Conservation (phyloP, 2,797 vertebrate genomes). For the Peromyscus nudipes region DNA sequence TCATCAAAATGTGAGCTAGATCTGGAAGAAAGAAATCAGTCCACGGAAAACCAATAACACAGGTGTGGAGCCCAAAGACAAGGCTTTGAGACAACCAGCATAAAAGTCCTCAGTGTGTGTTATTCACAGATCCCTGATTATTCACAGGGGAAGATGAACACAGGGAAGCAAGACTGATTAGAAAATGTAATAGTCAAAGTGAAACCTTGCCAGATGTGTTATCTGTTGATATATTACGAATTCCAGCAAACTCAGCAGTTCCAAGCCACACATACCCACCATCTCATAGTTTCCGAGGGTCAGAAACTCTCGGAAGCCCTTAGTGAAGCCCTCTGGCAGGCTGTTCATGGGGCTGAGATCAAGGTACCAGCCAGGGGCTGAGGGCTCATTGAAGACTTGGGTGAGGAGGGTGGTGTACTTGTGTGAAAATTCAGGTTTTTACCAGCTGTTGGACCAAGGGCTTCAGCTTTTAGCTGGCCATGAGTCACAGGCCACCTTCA, state of each 20-base stretch:
- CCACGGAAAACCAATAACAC: background rate
- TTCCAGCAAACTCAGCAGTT: background rate
- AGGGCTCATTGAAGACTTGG: background rate
- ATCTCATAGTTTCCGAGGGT: background rate
- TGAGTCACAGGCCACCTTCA: background rate
- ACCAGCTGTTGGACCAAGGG: background rate
- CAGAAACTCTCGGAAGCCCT: background rate
- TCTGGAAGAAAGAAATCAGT: slow-evolving; percentile 47
- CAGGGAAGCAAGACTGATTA: background rate
- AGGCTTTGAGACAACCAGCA: background rate
- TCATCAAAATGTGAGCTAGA: background rate
- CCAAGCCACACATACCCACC: background rate
- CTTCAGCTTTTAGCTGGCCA: background rate
- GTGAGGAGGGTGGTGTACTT: background rate
- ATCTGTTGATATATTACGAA: background rate
- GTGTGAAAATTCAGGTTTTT: background rate
- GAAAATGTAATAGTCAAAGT: background rate
- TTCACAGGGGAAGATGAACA: background rate
- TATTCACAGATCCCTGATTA: background rate
- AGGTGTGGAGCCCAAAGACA: background rate
- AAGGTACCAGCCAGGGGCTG: background rate
- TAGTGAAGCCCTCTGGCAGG: background rate
- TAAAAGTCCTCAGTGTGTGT: background rate
- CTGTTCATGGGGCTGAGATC: background rate
- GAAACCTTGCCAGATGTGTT: background rate